Base-by-base conservation (phyloP, 2,888 invertebrate species). In the Archips xylosteana region DNA sequence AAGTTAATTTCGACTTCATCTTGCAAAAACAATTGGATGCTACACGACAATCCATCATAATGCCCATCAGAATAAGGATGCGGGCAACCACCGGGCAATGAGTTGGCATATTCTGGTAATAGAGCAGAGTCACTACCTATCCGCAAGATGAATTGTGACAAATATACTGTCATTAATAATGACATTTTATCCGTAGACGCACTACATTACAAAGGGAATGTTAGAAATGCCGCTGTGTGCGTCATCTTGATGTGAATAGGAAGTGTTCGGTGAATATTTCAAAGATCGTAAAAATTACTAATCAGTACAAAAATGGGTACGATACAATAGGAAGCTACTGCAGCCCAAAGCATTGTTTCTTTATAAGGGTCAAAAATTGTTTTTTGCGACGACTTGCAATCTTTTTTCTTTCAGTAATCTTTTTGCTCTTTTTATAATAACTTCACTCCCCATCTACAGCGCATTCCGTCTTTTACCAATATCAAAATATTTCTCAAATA, bases 131-230 rank as follows among this genome's bases (percentile, higher is more conserved):
- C 75, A 75, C 75, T 76, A 73, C 73, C 73, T 72, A 72, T 76
- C 76, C 73, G 71, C 60, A 76, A 76, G 77, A 80, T 78, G 78
- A 78, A 82, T 82, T 80, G 81, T 80, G 81, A 82, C 81, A 79
- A 79, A 81, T 80, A 74, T 69, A 64, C 61, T 65, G 68, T 75
- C 80, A 80, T 81, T 79, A 78, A 78, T 77, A 78, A 76, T 70
- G 74, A 70, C 60, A 65, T 70, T 74, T 74, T 70, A 61, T 74
- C 60, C 61, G 74, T 70, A 69, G 69, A 68, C 57, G 62, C 68
- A 72, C 74, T 74, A 65, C 36, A 54, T 74, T 61, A 74, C 74
- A 70, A 70, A 70, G 45, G 74, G 60, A 74, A 60, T 67, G 15
- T 32, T 39, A 39, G 34, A 36, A 57, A 70, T 54, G 65, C 34